Percentiles rank a stretch among this genome's conserved stretches.
Conservation (phyloP, 2,113 vertebrate genomes). For the Falco punctatus region DNA sequence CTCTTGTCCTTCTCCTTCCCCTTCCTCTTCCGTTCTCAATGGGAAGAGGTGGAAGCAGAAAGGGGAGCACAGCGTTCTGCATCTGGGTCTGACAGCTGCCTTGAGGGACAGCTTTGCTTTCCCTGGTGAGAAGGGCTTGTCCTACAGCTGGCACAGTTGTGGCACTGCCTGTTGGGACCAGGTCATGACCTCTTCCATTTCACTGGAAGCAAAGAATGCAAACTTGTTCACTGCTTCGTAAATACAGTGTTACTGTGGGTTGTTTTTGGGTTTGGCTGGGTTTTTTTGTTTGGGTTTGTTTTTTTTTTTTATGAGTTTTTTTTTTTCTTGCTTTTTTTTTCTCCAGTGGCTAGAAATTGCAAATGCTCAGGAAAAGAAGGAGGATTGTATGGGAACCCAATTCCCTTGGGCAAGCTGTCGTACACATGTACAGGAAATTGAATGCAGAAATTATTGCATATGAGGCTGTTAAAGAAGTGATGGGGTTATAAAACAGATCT, state of each 20-base stretch:
- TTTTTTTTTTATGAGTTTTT: neutral
- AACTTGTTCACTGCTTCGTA: conserved; percentile 2
- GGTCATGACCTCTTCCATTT: neutral
- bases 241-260: neutral
- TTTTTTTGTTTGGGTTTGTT: too few relatives aligned
- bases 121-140: neutral
- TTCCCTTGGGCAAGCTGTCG: conserved; percentile 47
- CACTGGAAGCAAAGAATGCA: neutral
- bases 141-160: neutral
- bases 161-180: neutral
- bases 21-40: neutral
- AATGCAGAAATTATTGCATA: conserved; percentile 69
- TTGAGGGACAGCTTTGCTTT: neutral
- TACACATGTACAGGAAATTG: conserved; percentile 76
- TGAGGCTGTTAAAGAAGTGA: conserved; percentile 64
- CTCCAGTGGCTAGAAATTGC: neutral
- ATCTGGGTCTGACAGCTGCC: neutral
- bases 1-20: neutral
- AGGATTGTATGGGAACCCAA: neutral
- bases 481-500: conserved; percentile 71
- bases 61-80: neutral
- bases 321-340: neutral
- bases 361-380: conserved; percentile 17
- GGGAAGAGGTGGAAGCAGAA: neutral
- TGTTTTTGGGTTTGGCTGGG: neutral